Evolutionary conservation across 2,888 invertebrate genomes (phyloP), one percentile per base, ranked within the genome.

Genomic region (Trichogramma dendrolimi): DNA sequence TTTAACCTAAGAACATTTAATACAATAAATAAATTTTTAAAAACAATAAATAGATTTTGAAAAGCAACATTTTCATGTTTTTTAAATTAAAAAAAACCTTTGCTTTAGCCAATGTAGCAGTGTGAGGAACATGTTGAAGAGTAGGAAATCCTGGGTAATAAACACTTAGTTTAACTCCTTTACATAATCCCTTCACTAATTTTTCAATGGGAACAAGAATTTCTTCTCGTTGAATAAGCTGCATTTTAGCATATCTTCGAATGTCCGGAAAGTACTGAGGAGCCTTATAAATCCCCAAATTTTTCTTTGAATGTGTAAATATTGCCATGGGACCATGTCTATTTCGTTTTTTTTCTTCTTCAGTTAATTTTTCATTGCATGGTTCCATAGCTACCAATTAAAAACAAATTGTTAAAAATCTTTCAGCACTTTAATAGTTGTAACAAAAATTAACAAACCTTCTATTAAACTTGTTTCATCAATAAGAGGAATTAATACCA

Each of bases 131-230:
- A 79, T 95, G 91, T 69, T 89, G 89, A 80, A 96, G 84, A 0
- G 94, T 94, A 0, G 97, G 96, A 78, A 98, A 98, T 7, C 97
- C 97, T 0, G 92, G 91, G 79, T 88, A 92, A 75, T 89, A 87
- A 56, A 89, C 83, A 71, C 90, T 86, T 43, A 86, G 78, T 61
- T 83, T 81, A 0, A 87, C 87, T 60, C 87, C 87, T 0, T 87
- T 86, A 73, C 88, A 83, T 64, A 91, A 82, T 6, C 94, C 93
- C 63, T 87, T 85, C 4, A 85, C 80, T 27, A 94, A 78, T 69
- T 84, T 80, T 0, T 81, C 79, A 6, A 69, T 73, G 0, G 86
- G 82, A 10, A 91, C 83, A 2, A 83, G 76, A 14, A 90, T 78
- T 43, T 88, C 87, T 0, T 83, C 79, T 2, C 86, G 79, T 72